Evolutionary conservation across 2,113 vertebrate species (phyloP), one percentile per base, ranked within the genome.

Genomic region (Leptobrachium ailaonicum): DNA sequence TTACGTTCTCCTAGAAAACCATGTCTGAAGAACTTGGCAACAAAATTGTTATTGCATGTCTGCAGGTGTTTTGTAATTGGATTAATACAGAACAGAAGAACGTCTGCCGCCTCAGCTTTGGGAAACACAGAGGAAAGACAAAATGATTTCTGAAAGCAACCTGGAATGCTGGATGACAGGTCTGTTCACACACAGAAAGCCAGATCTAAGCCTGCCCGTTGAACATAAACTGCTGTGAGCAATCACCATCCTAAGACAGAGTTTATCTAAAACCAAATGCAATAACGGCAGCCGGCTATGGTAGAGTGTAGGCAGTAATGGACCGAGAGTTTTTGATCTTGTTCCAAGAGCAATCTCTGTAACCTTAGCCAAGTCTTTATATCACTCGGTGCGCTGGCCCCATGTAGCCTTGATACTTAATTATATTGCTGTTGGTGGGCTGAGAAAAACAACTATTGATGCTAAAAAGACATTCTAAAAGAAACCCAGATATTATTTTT

Each of bases 41-140:
- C 83, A 87, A 83, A 87, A 93, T 87, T 94, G 91, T 95, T 96
- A 93, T 95, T 95, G 87, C 94, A 93, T 90, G 92, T 94, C 94
- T 95, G 94, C 94, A 96, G 95, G 94, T 97, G 94, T 95, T 95
- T 94, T 89, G 90, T 95, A 96, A 96, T 94, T 95, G 94, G 94
- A 96, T 96, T 95, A 96, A 94, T 94, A 90, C 88, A 90, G 89
- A 92, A 89, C 86, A 88, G 89, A 86, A 93, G 93, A 96, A 95
- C 95, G 92, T 92, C 89, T 93, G 87, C 91, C 77, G 77, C 89
- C 86, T 83, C 71, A 62, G 86, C 86, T 86, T 83, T 3, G 85
- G 89, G 90, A 90, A 91, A 87, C 8, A 42, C 73, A 42, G 86
- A 90, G 86, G 92, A 93, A 90, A 95, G 91, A 94, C 89, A 89